phyloP scores from a whole-genome alignment of 2,888 invertebrate genomes.

The Eulithis prunata region DNA sequence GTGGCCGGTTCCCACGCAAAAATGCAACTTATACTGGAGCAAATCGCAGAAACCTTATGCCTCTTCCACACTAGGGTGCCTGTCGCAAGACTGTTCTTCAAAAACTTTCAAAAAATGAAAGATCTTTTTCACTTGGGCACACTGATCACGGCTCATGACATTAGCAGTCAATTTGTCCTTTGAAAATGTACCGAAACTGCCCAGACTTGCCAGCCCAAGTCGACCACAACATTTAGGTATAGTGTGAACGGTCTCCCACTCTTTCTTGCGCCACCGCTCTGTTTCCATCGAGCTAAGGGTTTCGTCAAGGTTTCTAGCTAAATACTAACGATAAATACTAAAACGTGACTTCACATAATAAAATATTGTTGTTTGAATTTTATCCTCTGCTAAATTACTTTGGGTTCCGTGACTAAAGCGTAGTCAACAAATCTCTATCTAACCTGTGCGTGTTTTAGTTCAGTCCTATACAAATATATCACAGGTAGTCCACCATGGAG shows the following conservation, averaged over 20 bases:
- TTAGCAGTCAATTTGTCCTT: not conserved
- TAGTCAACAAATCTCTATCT: constrained; percentile 45
- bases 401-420: constrained; percentile 42
- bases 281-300: constrained; percentile 38
- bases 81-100: not conserved
- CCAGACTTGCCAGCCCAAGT: too few species aligned
- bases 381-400: constrained; percentile 40
- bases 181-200: too few species aligned
- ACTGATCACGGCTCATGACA: not conserved
- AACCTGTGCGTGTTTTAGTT: constrained; percentile 45
- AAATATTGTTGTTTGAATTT: constrained; percentile 35
- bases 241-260: constrained; percentile 8
- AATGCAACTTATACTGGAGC: constrained; percentile 69
- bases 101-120: not conserved
- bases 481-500: constrained; percentile 35
- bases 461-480: constrained; percentile 48
- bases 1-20: constrained; percentile 73
- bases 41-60: constrained; percentile 47
- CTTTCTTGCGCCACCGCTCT: constrained; percentile 45
- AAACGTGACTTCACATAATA: constrained; percentile 44
- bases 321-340: constrained; percentile 35
- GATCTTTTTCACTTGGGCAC: not conserved
- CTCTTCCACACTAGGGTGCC: constrained; percentile 17
- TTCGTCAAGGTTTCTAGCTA: constrained; percentile 39
- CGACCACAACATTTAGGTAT: not conserved